Evolutionary conservation across 2,113 vertebrate species (phyloP).

Genomic region (Bothrops jararaca): DNA sequence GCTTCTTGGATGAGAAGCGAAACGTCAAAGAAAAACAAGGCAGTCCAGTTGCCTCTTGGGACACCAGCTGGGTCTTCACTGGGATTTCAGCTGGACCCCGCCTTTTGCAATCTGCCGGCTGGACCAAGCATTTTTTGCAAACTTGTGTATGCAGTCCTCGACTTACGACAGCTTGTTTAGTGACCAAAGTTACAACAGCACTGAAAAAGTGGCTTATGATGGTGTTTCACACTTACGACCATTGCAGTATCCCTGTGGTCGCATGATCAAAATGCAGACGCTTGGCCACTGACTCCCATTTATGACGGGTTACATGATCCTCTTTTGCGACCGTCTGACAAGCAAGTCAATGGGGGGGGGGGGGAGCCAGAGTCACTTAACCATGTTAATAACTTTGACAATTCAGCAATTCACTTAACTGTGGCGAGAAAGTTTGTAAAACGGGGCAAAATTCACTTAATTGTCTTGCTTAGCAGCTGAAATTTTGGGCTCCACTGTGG

Average conservation of each 20-base stretch:
- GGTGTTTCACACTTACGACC: not conserved
- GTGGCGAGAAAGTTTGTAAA: not conserved
- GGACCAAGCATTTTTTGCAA: not conserved
- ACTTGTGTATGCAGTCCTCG: rapidly evolving
- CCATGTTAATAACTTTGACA: rapidly evolving
- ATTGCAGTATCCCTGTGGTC: not conserved
- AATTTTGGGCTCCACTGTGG: not conserved
- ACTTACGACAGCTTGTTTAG: not conserved
- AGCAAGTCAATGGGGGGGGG: too few species aligned
- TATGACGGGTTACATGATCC: not conserved
- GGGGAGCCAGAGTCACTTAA: not conserved
- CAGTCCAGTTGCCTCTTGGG: not conserved
- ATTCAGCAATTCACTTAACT: not conserved
- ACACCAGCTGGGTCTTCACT: not conserved
- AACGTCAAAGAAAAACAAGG: too few species aligned
- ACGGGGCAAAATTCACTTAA: not conserved
- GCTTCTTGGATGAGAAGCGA: too few species aligned
- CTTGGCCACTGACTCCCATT: not conserved
- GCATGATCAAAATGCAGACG: not conserved
- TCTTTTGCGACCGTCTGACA: not conserved
- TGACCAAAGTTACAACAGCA: not conserved
- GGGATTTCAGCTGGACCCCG: not conserved
- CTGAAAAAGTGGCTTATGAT: not conserved
- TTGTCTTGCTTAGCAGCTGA: not conserved
- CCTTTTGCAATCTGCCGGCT: rapidly evolving